Evolutionary conservation across 1,140 invertebrate genomes (phyloP).

Genomic region (Drosophila tristis): DNA sequence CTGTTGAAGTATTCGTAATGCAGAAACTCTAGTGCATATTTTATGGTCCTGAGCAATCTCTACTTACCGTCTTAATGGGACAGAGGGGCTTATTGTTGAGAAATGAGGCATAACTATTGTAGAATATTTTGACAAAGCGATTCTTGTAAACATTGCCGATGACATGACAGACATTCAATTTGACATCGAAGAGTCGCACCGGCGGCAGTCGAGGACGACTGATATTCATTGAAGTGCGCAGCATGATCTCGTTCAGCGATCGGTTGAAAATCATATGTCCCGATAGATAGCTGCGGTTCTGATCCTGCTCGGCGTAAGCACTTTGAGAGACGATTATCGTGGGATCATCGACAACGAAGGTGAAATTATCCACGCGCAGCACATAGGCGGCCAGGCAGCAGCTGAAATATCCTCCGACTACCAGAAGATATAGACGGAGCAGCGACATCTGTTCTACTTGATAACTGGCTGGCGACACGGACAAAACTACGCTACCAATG

Average conservation of each 20-base stretch:
- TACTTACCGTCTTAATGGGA: slow-evolving; percentile 53
- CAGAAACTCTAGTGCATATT: not conserved
- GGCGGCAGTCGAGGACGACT: slow-evolving; percentile 20
- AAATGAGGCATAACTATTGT: slow-evolving; percentile 42
- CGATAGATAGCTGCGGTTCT: slow-evolving; percentile 60
- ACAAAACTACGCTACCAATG: slow-evolving; percentile 23
- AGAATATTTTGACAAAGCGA: slow-evolving; percentile 49
- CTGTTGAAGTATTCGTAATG: slow-evolving; percentile 16
- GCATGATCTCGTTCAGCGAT: slow-evolving; percentile 29
- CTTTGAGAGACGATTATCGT: slow-evolving; percentile 41
- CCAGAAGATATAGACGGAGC: slow-evolving; percentile 10
- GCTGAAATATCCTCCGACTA: slow-evolving; percentile 4
- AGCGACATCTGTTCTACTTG: slow-evolving; percentile 23
- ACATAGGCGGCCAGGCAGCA: slow-evolving; percentile 25
- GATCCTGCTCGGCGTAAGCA: slow-evolving; percentile 48
- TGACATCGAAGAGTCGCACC: slow-evolving; percentile 53
- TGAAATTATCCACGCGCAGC: slow-evolving; percentile 45
- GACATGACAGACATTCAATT: slow-evolving; percentile 50
- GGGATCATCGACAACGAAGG: slow-evolving; percentile 39
- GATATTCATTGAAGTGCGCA: slow-evolving; percentile 45
- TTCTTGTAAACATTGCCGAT: slow-evolving; percentile 55
- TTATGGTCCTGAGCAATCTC: not conserved
- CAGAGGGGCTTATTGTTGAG: slow-evolving; percentile 39
- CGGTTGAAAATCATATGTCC: slow-evolving; percentile 45
- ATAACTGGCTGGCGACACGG: slow-evolving; percentile 11